These are phyloP conservation scores for Papilio polyxenes DNA, from an alignment of 1,140 invertebrate genomes.

Conservation along the genomic window DNA sequence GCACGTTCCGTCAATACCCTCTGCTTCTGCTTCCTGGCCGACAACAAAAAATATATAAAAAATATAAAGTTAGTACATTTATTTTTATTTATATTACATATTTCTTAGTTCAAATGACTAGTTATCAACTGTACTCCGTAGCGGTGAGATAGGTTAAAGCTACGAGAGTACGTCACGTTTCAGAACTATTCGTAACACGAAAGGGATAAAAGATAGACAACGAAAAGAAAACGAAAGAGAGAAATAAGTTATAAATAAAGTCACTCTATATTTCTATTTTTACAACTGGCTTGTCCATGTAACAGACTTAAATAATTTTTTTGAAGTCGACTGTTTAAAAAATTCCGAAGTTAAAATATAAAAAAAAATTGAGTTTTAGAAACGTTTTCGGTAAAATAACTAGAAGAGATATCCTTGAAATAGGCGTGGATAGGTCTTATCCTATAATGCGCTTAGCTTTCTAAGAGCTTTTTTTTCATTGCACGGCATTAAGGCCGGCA, in stretches of 20 bases:
- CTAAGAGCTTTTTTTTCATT: constrained; percentile 5
- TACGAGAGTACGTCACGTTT: too few species aligned
- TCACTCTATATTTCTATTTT: too few species aligned
- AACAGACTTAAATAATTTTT: too few species aligned
- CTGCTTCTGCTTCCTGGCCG: background rate
- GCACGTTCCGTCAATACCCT: constrained; percentile 32
- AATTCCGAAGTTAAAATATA: too few species aligned
- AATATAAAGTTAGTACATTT: background rate
- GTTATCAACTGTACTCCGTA: background rate
- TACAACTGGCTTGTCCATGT: too few species aligned
- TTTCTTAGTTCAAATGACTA: background rate
- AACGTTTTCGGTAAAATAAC: background rate
- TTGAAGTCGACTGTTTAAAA: too few species aligned
- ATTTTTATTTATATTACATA: background rate
- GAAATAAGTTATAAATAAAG: too few species aligned
- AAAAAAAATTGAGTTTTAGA: background rate
- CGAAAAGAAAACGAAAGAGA: too few species aligned
- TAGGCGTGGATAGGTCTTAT: background rate
- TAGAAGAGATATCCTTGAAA: background rate
- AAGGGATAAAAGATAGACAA: too few species aligned
- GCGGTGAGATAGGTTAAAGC: too few species aligned
- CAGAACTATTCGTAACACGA: too few species aligned
- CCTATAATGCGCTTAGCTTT: constrained; percentile 8
- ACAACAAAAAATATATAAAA: background rate
- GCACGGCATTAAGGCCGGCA: background rate